A percentile compares a stretch with the other conserved stretches of the same genome.
Evolutionary conservation across 2,797 vertebrate species (phyloP).

Genomic region (Kryptolebias ocellatus): DNA sequence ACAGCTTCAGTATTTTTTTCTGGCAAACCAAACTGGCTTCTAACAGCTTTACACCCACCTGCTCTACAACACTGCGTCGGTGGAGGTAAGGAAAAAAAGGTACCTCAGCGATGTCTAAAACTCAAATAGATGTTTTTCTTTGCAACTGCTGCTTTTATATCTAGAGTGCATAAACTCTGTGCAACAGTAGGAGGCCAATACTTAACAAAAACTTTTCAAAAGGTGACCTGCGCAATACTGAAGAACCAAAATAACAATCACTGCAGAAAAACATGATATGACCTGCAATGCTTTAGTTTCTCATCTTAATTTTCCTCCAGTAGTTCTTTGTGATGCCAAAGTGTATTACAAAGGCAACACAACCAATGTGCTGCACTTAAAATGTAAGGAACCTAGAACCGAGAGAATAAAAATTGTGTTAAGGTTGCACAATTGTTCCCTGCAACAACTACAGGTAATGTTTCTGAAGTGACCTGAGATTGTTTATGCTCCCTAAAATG

Average conservation of each 20-base stretch:
- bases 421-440: not conserved
- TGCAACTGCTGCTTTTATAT: slow-evolving; percentile 39
- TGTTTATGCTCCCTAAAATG: too few relatives aligned
- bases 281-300: slow-evolving; percentile 27
- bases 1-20: slow-evolving; percentile 25
- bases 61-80: slow-evolving; percentile 43
- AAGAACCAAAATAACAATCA: slow-evolving; percentile 32
- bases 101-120: slow-evolving; percentile 38
- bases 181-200: slow-evolving; percentile 50
- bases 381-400: too few relatives aligned
- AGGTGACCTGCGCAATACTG: slow-evolving; percentile 20
- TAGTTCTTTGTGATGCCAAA: slow-evolving; percentile 12
- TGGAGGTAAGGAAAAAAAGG: slow-evolving; percentile 31
- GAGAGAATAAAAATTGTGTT: too few relatives aligned
- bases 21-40: slow-evolving; percentile 20
- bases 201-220: slow-evolving; percentile 34
- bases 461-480: not conserved
- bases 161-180: slow-evolving; percentile 18
- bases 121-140: slow-evolving; percentile 51
- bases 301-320: slow-evolving; percentile 33
- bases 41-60: slow-evolving; percentile 60
- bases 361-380: not conserved
- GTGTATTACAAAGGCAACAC: slow-evolving; percentile 23
- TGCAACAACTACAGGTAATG: slow-evolving; percentile 6
- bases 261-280: slow-evolving; percentile 15